Conservation (phyloP, 1,140 invertebrate species). For the Neelides sp. region DNA sequence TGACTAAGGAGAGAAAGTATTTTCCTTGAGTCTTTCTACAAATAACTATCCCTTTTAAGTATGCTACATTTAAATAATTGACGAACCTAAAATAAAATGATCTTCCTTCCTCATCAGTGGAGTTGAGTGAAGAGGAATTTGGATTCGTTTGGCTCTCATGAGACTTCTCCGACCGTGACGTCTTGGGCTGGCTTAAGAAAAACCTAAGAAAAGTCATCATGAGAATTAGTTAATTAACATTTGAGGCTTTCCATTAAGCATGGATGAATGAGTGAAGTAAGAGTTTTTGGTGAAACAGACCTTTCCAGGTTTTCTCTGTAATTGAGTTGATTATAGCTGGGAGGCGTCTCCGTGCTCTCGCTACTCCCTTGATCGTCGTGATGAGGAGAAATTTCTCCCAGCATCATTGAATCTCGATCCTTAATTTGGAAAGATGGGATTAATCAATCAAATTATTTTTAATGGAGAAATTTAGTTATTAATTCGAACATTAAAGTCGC, state of each 20-base stretch:
- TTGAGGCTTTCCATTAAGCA: neutral
- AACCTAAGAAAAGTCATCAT: constrained; percentile 42
- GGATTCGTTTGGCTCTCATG: constrained; percentile 36
- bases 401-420: constrained; percentile 65
- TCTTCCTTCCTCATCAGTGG: constrained; percentile 32
- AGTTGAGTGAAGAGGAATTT: constrained; percentile 28
- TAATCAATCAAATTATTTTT: constrained; percentile 16
- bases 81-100: constrained; percentile 9
- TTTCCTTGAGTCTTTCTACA: constrained; percentile 5
- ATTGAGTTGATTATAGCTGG: constrained; percentile 73
- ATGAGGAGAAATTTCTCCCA: constrained; percentile 73
- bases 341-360: constrained; percentile 63
- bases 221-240: constrained; percentile 14
- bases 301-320: constrained; percentile 71
- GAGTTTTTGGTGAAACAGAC: constrained; percentile 27
- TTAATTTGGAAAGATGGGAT: constrained; percentile 34
- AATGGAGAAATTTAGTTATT: no score
- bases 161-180: constrained; percentile 39
- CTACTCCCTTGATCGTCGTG: constrained; percentile 61
- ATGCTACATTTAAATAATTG: neutral
- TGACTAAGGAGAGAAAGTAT: no score
- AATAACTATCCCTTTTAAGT: constrained; percentile 11
- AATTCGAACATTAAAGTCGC: no score
- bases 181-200: constrained; percentile 65
- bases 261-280: constrained; percentile 6